Base-by-base conservation (phyloP, 2,888 invertebrate species). In the Netelia virgata region DNA sequence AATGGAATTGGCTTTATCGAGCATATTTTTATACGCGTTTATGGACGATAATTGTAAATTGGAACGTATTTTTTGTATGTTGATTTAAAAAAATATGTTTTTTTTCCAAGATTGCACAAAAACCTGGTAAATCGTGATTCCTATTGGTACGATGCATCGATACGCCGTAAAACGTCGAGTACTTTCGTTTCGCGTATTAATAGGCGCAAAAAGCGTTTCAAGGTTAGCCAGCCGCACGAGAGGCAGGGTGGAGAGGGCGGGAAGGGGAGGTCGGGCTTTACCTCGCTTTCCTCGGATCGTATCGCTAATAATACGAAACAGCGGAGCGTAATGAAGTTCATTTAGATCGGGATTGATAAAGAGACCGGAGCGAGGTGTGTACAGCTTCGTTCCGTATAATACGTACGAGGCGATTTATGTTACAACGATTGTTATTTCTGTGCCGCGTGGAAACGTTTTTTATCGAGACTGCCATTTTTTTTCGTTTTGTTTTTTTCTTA, bases 321-420 rank as follows among this genome's bases (percentile, higher is more conserved):
- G 88, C 87, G 87, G 89, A 88, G 88, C 89, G 88, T 90, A 90
- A 90, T 89, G 88, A 90, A 90, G 88, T 90, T 88, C 88, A 89
- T 89, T 89, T 90, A 90, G 90, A 90, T 90, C 78, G 86, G 86
- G 86, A 82, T 86, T 86, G 90, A 90, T 90, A 90, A 85, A 87
- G 84, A 82, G 78, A 16, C 16, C 55, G 41, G 76, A 11, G 41
- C 20, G 64, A 76, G 59, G 57, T 75, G 64, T 57, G 70, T 43
- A 76, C 66, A 57, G 66, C 41, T 57, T 23, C 41, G 18, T 53
- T 55, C 41, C 75, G 18, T n/a, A n/a, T 43, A 23, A 41, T 23
- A 28, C 23, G 53, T 74, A 28, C 50, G 2, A 57, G 9, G 55
- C 18, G 18, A 57, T 18, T 57, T 47, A 16, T 57, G 55, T 57